Percentiles rank a stretch among this genome's conserved stretches.
These are phyloP conservation scores for Eupithecia exiguata DNA, from an alignment of 2,888 invertebrate species.

Conservation along the genomic window DNA sequence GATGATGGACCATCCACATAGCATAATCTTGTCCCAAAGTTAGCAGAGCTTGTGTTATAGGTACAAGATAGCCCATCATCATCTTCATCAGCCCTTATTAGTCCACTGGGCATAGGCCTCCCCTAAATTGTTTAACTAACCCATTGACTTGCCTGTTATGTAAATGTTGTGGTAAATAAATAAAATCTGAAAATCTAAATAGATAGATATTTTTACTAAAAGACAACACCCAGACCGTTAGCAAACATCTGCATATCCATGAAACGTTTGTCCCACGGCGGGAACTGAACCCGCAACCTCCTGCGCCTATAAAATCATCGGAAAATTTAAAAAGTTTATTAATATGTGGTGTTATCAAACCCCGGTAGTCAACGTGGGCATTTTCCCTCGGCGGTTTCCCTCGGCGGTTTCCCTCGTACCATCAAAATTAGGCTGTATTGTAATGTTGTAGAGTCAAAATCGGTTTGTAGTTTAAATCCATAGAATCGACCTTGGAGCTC, in stretches of 20 bases:
- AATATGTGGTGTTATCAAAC: not conserved
- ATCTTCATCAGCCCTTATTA: too few species aligned
- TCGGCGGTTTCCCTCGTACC: not conserved
- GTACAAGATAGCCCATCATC: too few species aligned
- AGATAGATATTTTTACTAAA: not conserved
- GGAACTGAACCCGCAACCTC: not conserved
- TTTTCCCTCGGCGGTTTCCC: not conserved
- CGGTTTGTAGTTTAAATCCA: conserved; percentile 36
- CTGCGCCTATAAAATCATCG: too few species aligned
- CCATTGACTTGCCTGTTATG: too few species aligned
- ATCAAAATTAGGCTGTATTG: not conserved
- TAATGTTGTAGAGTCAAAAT: not conserved
- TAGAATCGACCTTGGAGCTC: conserved; percentile 70
- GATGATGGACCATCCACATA: too few species aligned
- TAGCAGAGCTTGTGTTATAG: too few species aligned
- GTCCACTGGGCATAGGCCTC: too few species aligned
- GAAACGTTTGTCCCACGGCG: not conserved
- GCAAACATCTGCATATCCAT: not conserved
- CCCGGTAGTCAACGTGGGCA: not conserved
- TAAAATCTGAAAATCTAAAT: too few species aligned
- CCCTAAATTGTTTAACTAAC: too few species aligned
- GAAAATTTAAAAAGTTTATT: too few species aligned
- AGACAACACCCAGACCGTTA: not conserved
- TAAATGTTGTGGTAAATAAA: too few species aligned
- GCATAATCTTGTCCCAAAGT: too few species aligned